Evolutionary conservation across 2,113 vertebrate species (phyloP), one percentile per base, ranked within the genome.

Genomic region (Plectropomus leopardus): DNA sequence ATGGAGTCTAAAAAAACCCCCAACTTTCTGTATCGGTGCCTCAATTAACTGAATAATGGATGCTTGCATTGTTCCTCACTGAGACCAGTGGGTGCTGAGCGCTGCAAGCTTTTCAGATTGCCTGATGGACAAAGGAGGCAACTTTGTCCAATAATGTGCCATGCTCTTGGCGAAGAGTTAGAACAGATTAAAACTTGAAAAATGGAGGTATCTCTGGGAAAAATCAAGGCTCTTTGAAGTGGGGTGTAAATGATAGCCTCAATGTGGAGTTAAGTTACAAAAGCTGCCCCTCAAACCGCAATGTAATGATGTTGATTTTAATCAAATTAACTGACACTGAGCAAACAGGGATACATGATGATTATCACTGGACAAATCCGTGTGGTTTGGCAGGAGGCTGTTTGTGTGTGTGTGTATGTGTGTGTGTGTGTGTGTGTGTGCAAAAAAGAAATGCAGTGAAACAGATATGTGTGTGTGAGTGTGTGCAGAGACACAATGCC

Each of bases 241-340:
- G 24, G 60, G 64, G 30, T 72, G 42, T 67, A 80, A 89, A 84
- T 73, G 60, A 85, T 82, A 87, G 44, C 40, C 61, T 72, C 11
- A 60, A 61, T 77, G 55, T 40, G n/a, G 42, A 54, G 70, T 57
- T 3, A 44, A 72, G 70, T 85, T 80, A 68, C 61, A 76, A 79
- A 83, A 72, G 67, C 65, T 8, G 59, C 13, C 48, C 45, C 47
- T 30, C 45, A 84, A 86, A 78, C 82, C 78, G 40, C 78, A 89
- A 80, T 80, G 80, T 87, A 82, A 92, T 69, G 74, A 84, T 73
- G 70, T 67, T 73, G 67, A 65, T 78, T 77, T 84, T 75, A 90
- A 87, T 89, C 86, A 82, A 84, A 90, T 87, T 78, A 90, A 75
- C 70, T 72, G 40, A 65, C 34, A 53, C 28, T 34, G 30, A 70